Evolutionary conservation across 2,113 vertebrate genomes (phyloP).

Genomic region (Pelecanus crispus): DNA sequence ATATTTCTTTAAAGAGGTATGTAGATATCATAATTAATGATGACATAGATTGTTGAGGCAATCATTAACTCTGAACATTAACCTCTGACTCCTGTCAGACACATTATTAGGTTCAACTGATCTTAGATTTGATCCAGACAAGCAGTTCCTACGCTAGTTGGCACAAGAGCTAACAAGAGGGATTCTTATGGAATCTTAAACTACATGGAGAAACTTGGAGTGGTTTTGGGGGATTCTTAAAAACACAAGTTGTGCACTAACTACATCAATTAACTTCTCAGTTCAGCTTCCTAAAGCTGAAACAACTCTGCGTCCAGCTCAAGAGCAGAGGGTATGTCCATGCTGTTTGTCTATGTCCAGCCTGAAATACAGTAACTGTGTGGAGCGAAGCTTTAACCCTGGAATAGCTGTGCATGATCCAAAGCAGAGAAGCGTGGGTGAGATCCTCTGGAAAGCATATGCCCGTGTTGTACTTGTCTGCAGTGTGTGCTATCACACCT

Average conservation of each 20-base stretch:
- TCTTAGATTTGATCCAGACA: neutral
- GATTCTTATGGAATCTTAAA: neutral
- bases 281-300: neutral
- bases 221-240: neutral
- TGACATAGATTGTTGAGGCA: neutral
- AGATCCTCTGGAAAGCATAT: neutral
- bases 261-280: neutral
- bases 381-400: neutral
- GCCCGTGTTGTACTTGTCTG: rapidly evolving
- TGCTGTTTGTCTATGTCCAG: neutral
- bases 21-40: neutral
- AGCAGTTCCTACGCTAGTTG: neutral
- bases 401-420: neutral
- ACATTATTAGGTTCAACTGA: neutral
- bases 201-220: neutral
- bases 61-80: neutral
- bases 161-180: neutral
- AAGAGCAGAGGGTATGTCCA: neutral
- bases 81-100: neutral
- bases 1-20: neutral
- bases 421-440: neutral
- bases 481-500: neutral
- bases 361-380: neutral
- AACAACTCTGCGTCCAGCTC: neutral
- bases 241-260: neutral